Conservation (phyloP, 2,113 vertebrate species). For the Hucho hucho region DNA sequence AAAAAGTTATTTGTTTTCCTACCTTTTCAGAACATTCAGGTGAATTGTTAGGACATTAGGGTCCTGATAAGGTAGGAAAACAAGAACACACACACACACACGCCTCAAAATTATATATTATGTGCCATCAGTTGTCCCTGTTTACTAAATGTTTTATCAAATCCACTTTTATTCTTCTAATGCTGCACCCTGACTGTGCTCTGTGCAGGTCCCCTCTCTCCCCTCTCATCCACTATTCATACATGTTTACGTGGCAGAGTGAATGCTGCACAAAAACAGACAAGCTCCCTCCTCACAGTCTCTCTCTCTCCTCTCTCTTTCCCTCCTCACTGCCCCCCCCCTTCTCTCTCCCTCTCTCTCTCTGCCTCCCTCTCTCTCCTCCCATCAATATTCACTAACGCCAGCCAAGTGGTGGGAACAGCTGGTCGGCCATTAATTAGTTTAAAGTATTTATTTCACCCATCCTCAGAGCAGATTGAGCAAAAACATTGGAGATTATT, state of each 20-base stretch:
- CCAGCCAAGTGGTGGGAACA: slow-evolving; percentile 99
- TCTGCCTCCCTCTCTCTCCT: slow-evolving; percentile 63
- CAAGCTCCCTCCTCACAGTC: slow-evolving; percentile 75
- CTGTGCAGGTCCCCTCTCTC: slow-evolving; percentile 62
- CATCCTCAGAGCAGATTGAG: slow-evolving; percentile 99
- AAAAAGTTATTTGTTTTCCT: neutral
- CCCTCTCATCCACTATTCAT: slow-evolving; percentile 91
- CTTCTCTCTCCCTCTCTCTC: slow-evolving; percentile 46
- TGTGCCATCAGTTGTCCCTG: slow-evolving; percentile 48
- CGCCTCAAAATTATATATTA: slow-evolving; percentile 36
- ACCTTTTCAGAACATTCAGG: neutral
- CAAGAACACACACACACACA: neutral
- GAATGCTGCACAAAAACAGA: slow-evolving; percentile 97
- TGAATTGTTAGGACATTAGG: too few relatives aligned
- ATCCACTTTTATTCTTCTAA: slow-evolving; percentile 53
- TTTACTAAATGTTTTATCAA: slow-evolving; percentile 40
- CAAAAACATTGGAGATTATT: slow-evolving; percentile 99
- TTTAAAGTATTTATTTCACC: slow-evolving; percentile 99
- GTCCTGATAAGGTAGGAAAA: too few relatives aligned
- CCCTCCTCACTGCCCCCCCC: slow-evolving; percentile 54
- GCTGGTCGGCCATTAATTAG: slow-evolving; percentile 99
- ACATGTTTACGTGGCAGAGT: slow-evolving; percentile 93
- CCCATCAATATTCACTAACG: slow-evolving; percentile 99
- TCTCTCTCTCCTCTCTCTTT: slow-evolving; percentile 39
- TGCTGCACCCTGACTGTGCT: slow-evolving; percentile 49